Base-by-base conservation (phyloP, 2,113 vertebrate species). In the Eudorcas thomsonii region DNA sequence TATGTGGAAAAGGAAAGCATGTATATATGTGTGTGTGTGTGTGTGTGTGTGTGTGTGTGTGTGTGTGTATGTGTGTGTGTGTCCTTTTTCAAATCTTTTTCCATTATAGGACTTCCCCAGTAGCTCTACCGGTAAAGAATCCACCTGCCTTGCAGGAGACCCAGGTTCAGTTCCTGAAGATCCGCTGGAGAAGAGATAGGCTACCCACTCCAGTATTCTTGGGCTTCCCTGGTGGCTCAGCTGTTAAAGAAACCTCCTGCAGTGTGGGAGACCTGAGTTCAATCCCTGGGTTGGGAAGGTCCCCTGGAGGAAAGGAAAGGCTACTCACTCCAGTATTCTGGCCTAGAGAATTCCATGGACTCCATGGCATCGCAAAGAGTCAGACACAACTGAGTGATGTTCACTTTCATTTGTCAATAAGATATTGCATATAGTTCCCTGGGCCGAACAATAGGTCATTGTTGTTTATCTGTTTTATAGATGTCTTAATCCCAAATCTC, bases 361-460 rank as follows among this genome's bases (percentile, higher is more conserved):
- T 36, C 67, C 19, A 39, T 71, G 67, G n/a, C 0, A 0, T 71
- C 10, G 0, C 67, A 71, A 39, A 71, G n/a, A 39, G n/a, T 71
- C 19, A 5, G 67, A 71, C 67, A 12, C n/a, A 12, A 71, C 67
- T 71, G n/a, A 39, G 21, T 71, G n/a, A 71, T 12, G 17, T 71
- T 36, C 17, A 36, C 67, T 71, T 71, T 71, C n/a, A 6, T 19
- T 12, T 71, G 39, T 39, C n/a, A 71, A 14, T 4, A 23, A 36
- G 33, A 25, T 82, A 82, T 14, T 36, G 33, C 3, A 7, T 82
- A 8, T 13, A 82, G 33, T 82, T 54, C 33, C 30, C 80, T 54
- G 80, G 12, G 11, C 33, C 0, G 0, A n/a, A n/a, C 16, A 23
- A 13, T 36, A 54, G 33, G 50, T 54, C 80, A 6, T 82, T 82